These are phyloP conservation scores for Rhyzopertha dominica DNA, from an alignment of 1,140 invertebrate species.

Conservation along the genomic window DNA sequence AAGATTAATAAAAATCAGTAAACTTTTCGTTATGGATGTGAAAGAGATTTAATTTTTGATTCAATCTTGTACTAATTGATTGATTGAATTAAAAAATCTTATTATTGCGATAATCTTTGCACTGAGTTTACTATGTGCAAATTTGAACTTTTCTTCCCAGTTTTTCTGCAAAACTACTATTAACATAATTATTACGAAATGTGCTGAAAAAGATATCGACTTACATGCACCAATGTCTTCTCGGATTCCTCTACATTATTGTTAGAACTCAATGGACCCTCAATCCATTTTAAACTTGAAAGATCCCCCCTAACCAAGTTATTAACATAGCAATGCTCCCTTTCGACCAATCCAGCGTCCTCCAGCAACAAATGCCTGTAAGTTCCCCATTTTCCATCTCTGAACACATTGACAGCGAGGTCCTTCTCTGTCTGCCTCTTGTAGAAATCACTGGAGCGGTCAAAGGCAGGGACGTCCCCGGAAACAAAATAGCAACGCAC, in stretches of 20 bases:
- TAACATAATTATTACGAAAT: too few species aligned
- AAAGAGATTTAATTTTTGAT: too few species aligned
- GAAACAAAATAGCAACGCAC: conserved; percentile 59
- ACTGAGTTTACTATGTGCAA: too few species aligned
- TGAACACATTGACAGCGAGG: conserved; percentile 62
- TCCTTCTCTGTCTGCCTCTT: conserved; percentile 54
- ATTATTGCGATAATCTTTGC: too few species aligned
- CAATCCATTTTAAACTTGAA: conserved; percentile 77
- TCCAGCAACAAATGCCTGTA: conserved; percentile 44
- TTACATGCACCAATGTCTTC: conserved; percentile 49
- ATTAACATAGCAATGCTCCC: conserved; percentile 72
- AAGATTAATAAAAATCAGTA: too few species aligned
- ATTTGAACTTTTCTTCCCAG: too few species aligned
- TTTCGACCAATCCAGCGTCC: conserved; percentile 26
- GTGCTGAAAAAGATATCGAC: too few species aligned
- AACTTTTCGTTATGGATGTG: too few species aligned
- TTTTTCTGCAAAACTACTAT: too few species aligned
- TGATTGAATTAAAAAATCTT: too few species aligned
- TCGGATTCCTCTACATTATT: conserved; percentile 41
- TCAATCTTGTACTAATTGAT: too few species aligned
- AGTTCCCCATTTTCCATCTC: conserved; percentile 59
- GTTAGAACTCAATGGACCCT: conserved; percentile 53
- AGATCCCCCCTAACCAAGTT: conserved; percentile 76
- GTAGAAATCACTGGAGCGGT: conserved; percentile 58
- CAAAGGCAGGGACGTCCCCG: conserved; percentile 61